Evolutionary conservation across 2,113 vertebrate genomes (phyloP).

Genomic region (Pungitius pungitius): DNA sequence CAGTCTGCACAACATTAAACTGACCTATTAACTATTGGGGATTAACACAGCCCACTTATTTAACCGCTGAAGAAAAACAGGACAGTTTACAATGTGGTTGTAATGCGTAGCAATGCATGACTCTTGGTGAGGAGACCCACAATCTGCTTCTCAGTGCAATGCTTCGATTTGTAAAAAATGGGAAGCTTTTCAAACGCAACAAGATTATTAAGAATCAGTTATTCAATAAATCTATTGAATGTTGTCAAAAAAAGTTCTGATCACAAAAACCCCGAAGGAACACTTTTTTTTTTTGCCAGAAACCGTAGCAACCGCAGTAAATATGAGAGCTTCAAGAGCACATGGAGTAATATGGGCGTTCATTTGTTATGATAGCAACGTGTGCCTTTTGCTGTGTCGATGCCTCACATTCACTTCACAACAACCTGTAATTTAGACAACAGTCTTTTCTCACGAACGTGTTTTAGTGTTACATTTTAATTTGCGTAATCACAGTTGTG

Average conservation of each 20-base stretch:
- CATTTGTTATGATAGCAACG: slow-evolving; percentile 10
- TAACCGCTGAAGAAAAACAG: slow-evolving; percentile 1
- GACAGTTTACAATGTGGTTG: neutral
- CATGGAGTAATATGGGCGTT: neutral
- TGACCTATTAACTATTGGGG: slow-evolving; percentile 3
- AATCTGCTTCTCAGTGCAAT: slow-evolving; percentile 1
- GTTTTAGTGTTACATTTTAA: slow-evolving; percentile 61
- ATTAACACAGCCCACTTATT: neutral
- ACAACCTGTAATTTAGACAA: slow-evolving; percentile 55
- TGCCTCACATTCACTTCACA: slow-evolving; percentile 25
- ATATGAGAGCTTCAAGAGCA: slow-evolving; percentile 1
- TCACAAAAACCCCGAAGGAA: slow-evolving; percentile 4
- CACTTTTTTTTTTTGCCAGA: slow-evolving; percentile 8
- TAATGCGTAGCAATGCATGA: slow-evolving; percentile 2
- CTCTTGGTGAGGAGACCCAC: slow-evolving; percentile 16
- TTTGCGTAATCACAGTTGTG: slow-evolving; percentile 62
- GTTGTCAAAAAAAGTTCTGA: neutral
- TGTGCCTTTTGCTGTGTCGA: slow-evolving; percentile 39
- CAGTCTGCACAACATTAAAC: slow-evolving; percentile 15
- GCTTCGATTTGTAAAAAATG: neutral
- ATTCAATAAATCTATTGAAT: neutral
- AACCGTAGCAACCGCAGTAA: slow-evolving; percentile 26
- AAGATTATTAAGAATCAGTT: neutral
- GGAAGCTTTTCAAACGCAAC: slow-evolving; percentile 5
- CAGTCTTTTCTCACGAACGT: slow-evolving; percentile 49